Evolutionary conservation across 2,888 invertebrate species (phyloP).

Genomic region (Troides aeacus): DNA sequence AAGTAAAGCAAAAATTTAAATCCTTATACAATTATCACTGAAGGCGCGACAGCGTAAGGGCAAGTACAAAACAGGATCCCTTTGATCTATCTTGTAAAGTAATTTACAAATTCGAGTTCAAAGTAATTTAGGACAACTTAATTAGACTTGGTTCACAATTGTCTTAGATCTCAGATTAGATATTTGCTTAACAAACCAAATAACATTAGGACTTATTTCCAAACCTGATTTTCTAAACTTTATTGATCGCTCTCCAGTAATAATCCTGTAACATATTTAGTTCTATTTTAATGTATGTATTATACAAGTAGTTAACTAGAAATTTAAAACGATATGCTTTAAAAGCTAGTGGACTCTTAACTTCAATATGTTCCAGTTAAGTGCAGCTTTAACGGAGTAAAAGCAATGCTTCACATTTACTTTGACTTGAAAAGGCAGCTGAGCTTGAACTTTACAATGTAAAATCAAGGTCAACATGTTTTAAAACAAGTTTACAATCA

Average conservation of each 20-base stretch:
- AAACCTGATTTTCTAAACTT: neutral
- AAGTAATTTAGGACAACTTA: constrained; percentile 16
- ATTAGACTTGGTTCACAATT: constrained; percentile 18
- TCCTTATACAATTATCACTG: constrained; percentile 10
- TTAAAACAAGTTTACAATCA: neutral
- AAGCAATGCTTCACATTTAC: constrained; percentile 21
- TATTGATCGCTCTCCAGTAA: too few relatives aligned
- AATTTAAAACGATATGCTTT: constrained; percentile 9
- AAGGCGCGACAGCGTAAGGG: neutral
- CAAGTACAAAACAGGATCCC: constrained; percentile 4
- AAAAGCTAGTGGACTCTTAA: constrained; percentile 22
- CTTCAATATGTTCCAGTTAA: constrained; percentile 11
- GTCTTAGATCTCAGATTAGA: constrained; percentile 5
- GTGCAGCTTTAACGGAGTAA: constrained; percentile 20
- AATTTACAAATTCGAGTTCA: constrained; percentile 19
- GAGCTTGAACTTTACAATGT: constrained; percentile 9
- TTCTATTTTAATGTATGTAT: neutral
- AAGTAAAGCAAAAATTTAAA: neutral
- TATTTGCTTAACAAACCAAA: neutral
- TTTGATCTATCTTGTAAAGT: constrained; percentile 16
- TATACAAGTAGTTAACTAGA: neutral
- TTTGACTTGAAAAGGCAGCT: constrained; percentile 3
- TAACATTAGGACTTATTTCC: neutral
- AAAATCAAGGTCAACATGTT: constrained; percentile 15
- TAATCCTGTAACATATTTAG: too few relatives aligned